A percentile compares a stretch with the other conserved stretches of the same genome.
These are phyloP conservation scores for Corythornis leucogaster DNA, from an alignment of 2,797 vertebrate species.

Conservation along the genomic window DNA sequence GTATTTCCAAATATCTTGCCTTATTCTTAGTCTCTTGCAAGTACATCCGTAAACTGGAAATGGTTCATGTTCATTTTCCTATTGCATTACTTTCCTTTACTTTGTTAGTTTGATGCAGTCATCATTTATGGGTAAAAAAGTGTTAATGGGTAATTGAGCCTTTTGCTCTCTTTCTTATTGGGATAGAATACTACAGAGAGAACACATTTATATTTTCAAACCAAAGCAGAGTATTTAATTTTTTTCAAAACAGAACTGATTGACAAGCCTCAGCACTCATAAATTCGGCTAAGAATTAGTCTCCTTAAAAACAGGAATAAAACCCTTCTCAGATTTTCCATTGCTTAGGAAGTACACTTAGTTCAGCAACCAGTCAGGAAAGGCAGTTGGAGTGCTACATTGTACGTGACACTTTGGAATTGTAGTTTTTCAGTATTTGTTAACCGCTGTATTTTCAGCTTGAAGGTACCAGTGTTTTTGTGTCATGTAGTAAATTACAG, in stretches of 20 bases:
- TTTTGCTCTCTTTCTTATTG: not conserved
- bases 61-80: not conserved
- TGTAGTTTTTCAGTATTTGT: not conserved
- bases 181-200: not conserved
- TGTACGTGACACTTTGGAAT: constrained; percentile 25
- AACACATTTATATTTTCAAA: not conserved
- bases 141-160: not conserved
- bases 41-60: not conserved
- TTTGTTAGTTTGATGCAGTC: not conserved
- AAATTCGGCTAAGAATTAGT: not conserved
- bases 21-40: not conserved
- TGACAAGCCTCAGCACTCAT: not conserved
- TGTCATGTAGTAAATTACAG: constrained; percentile 35
- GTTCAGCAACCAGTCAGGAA: not conserved
- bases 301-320: not conserved
- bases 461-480: constrained; percentile 43
- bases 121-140: not conserved
- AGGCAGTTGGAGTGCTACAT: not conserved
- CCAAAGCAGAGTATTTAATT: not conserved
- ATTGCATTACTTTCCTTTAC: not conserved
- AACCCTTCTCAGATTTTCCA: not conserved
- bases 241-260: not conserved
- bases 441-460: not conserved
- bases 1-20: not conserved
- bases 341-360: not conserved